Evolutionary conservation across 2,888 invertebrate genomes (phyloP).

Genomic region (Macrophya alboannulata): DNA sequence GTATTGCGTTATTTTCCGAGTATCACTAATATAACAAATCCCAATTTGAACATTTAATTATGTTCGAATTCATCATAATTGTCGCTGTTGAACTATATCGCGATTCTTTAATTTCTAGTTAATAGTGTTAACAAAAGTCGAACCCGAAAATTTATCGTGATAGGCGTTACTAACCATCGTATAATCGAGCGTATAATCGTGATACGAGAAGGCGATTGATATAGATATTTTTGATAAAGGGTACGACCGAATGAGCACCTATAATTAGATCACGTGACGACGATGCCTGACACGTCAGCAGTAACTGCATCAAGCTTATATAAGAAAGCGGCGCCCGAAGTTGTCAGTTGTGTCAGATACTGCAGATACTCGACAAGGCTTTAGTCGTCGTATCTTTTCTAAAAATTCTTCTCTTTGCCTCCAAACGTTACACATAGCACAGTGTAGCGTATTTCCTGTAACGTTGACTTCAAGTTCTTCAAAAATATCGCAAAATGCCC

Average conservation of each 20-base stretch:
- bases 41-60: too few species aligned
- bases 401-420: background rate
- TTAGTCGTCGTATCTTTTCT: background rate
- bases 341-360: background rate
- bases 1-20: too few species aligned
- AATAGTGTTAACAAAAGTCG: background rate
- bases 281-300: background rate
- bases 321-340: background rate
- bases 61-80: too few species aligned
- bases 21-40: too few species aligned
- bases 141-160: background rate
- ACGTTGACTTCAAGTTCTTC: background rate
- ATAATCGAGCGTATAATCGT: background rate
- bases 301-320: background rate
- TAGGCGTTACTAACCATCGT: background rate
- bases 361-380: background rate
- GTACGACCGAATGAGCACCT: background rate
- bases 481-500: background rate
- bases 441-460: too few species aligned
- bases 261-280: background rate
- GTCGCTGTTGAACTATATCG: too few species aligned
- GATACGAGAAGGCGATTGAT: background rate
- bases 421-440: background rate
- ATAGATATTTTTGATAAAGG: background rate
- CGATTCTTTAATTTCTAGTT: too few species aligned